These are phyloP conservation scores for Basileuterus tristriatus DNA, from an alignment of 2,797 vertebrate genomes.

Conservation along the genomic window DNA sequence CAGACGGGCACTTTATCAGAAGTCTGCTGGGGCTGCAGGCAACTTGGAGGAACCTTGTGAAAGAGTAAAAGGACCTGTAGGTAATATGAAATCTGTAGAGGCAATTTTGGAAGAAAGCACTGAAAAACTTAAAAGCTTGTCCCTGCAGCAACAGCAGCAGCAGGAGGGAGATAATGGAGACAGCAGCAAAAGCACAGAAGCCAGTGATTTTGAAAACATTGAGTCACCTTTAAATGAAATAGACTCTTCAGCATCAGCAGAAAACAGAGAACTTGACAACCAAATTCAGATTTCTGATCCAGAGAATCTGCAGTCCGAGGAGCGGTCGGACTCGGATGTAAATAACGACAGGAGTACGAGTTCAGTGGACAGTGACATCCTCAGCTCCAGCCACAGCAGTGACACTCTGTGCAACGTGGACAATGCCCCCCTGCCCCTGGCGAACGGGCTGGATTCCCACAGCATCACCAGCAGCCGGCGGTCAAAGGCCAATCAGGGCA, in stretches of 20 bases:
- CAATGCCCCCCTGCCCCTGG: slow-evolving; percentile 87
- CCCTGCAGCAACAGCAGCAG: slow-evolving; percentile 82
- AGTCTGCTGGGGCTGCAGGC: slow-evolving; percentile 74
- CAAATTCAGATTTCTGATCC: slow-evolving; percentile 86
- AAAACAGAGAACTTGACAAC: slow-evolving; percentile 91
- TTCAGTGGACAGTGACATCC: slow-evolving; percentile 98
- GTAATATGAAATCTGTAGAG: slow-evolving; percentile 89
- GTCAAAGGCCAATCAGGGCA: slow-evolving; percentile 96
- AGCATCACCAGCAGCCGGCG: slow-evolving; percentile 97
- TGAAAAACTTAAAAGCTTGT: slow-evolving; percentile 95
- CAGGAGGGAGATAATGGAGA: slow-evolving; percentile 89
- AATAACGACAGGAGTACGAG: slow-evolving; percentile 99
- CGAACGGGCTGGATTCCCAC: slow-evolving; percentile 95
- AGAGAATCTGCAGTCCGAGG: slow-evolving; percentile 89
- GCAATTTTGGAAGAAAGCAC: slow-evolving; percentile 98
- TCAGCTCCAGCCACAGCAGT: slow-evolving; percentile 98
- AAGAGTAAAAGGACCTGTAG: slow-evolving; percentile 79
- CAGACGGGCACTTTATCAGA: slow-evolving; percentile 85
- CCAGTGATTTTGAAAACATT: slow-evolving; percentile 94
- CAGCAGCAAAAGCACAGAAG: slow-evolving; percentile 94
- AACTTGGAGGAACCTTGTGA: slow-evolving; percentile 83
- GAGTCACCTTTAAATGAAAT: slow-evolving; percentile 90
- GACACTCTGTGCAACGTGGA: slow-evolving; percentile 98
- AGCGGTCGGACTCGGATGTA: slow-evolving; percentile 95
- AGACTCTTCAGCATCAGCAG: slow-evolving; percentile 84